Evolutionary conservation across 2,113 vertebrate genomes (phyloP).

Genomic region (Arizona elegans): DNA sequence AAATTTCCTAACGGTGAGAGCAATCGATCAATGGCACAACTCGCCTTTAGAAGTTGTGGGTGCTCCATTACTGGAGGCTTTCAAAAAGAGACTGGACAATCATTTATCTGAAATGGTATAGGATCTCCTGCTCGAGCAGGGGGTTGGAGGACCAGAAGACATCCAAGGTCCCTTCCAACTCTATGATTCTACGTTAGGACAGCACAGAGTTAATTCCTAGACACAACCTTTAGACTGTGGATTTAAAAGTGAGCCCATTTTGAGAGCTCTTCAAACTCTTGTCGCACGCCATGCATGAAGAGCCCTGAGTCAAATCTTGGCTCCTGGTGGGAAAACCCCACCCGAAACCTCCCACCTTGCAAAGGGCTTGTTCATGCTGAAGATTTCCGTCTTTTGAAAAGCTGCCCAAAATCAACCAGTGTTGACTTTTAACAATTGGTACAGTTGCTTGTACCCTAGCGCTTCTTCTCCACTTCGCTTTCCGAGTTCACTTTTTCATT

Average conservation of each 20-base stretch:
- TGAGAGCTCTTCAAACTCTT: slow-evolving; percentile 16
- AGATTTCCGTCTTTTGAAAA: slow-evolving; percentile 71
- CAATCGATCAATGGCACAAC: background rate
- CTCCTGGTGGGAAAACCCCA: slow-evolving; percentile 56
- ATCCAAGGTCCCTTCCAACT: background rate
- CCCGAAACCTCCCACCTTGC: slow-evolving; percentile 77
- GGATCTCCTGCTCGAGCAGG: too few species aligned
- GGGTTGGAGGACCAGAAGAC: background rate
- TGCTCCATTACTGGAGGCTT: background rate
- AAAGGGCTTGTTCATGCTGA: slow-evolving; percentile 66
- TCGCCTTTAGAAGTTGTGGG: background rate
- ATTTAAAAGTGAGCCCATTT: background rate
- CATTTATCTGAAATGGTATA: background rate
- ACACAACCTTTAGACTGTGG: background rate
- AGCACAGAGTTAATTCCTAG: background rate
- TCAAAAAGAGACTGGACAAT: background rate
- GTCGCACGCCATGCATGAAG: slow-evolving; percentile 5
- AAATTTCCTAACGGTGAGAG: background rate
- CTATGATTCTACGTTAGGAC: background rate
- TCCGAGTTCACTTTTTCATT: slow-evolving; percentile 64
- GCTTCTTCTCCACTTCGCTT: slow-evolving; percentile 51
- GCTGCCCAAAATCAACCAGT: slow-evolving; percentile 64
- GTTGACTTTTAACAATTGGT: slow-evolving; percentile 73
- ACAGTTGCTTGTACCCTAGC: slow-evolving; percentile 63
- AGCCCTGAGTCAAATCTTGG: slow-evolving; percentile 61